Evolutionary conservation across 1,140 invertebrate species (phyloP).

Genomic region (Nixonia krombeini): DNA sequence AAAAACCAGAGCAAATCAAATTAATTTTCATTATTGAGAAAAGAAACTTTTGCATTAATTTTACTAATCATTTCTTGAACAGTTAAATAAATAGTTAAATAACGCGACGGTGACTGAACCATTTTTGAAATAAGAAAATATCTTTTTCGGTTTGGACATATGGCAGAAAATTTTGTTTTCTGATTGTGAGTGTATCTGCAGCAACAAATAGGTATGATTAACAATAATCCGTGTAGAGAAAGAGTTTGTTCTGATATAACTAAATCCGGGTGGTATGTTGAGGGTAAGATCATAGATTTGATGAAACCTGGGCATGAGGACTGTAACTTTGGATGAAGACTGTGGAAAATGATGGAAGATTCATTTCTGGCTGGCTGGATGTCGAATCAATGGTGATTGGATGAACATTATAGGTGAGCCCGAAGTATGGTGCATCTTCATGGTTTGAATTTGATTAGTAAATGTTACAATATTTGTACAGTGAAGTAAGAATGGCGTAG

Average conservation of each 20-base stretch:
- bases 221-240: no score
- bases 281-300: constrained; percentile 24
- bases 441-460: constrained; percentile 30
- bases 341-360: constrained; percentile 40
- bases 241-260: constrained; percentile 7
- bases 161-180: no score
- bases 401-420: constrained; percentile 51
- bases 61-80: no score
- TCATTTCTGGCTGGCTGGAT: constrained; percentile 48
- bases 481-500: constrained; percentile 9
- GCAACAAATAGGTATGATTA: no score
- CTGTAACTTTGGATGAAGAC: constrained; percentile 46
- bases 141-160: no score
- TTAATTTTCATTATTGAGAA: no score
- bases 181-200: no score
- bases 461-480: constrained; percentile 5
- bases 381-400: constrained; percentile 42
- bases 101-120: no score
- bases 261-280: constrained; percentile 36
- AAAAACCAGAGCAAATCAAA: no score
- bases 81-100: no score
- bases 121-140: no score
- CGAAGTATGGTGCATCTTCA: constrained; percentile 36
- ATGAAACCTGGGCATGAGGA: constrained; percentile 36
- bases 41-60: no score